phyloP scores from a whole-genome alignment of 2,888 invertebrate genomes.

The Ligdia adustata region DNA sequence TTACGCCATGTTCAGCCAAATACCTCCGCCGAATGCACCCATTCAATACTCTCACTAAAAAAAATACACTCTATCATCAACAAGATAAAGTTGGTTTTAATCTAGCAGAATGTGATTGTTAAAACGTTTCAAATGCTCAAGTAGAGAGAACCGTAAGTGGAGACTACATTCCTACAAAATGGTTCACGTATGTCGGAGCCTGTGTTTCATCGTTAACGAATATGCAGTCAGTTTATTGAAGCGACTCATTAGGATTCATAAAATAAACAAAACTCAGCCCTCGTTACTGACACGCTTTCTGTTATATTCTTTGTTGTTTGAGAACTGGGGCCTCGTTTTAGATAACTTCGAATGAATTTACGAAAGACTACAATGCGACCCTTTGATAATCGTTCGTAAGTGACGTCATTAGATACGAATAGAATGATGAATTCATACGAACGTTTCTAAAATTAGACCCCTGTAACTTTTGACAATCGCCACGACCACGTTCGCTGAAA shows the following conservation, averaged over 20 bases:
- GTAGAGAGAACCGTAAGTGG: not conserved
- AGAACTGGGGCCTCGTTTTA: too few species aligned
- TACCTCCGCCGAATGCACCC: constrained; percentile 11
- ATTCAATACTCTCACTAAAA: constrained; percentile 1
- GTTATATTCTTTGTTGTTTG: too few species aligned
- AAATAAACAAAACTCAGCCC: too few species aligned
- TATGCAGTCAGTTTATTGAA: not conserved
- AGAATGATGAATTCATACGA: too few species aligned
- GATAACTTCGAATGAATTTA: too few species aligned
- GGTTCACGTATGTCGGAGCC: not conserved
- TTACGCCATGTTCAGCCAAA: constrained; percentile 19
- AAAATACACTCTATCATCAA: not conserved
- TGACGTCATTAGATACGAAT: too few species aligned
- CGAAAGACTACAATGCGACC: too few species aligned
- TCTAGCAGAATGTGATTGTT: not conserved
- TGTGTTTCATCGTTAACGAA: not conserved
- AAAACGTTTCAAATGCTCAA: constrained; percentile 3
- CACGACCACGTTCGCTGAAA: too few species aligned
- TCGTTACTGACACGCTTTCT: too few species aligned
- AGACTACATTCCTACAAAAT: not conserved
- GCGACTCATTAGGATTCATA: not conserved
- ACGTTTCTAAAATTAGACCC: too few species aligned
- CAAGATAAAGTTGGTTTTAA: not conserved
- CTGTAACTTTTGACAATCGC: too few species aligned
- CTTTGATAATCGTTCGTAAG: too few species aligned